Evolutionary conservation across 2,113 vertebrate genomes (phyloP).

Genomic region (Spheniscus mendiculus): DNA sequence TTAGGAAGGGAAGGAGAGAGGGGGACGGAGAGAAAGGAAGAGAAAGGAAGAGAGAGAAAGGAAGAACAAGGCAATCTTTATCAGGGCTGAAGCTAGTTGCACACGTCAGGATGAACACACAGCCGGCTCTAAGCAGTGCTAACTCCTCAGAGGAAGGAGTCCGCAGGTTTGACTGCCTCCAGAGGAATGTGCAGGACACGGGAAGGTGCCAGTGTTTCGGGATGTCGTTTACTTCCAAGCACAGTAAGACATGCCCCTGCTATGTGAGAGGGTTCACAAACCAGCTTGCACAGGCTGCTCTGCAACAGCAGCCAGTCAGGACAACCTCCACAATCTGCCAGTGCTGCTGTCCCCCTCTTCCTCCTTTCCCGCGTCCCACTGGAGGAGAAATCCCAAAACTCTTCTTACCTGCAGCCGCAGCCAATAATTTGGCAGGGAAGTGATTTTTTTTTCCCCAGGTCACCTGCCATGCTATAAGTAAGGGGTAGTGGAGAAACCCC

Average conservation of each 20-base stretch:
- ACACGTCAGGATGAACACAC: accelerated
- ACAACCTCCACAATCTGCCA: background rate
- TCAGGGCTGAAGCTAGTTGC: background rate
- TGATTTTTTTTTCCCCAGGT: background rate
- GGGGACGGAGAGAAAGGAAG: background rate
- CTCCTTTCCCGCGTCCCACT: background rate
- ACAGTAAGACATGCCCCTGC: background rate
- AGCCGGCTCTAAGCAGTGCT: background rate
- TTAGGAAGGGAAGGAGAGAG: background rate
- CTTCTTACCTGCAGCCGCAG: background rate
- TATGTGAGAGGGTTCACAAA: accelerated
- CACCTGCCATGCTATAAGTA: background rate
- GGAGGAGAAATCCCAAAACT: background rate
- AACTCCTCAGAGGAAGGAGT: background rate
- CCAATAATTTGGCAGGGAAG: background rate
- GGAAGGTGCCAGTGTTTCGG: background rate
- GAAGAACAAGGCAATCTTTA: background rate
- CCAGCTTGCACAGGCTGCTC: background rate
- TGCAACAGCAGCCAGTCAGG: background rate
- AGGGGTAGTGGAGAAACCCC: background rate
- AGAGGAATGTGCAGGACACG: background rate
- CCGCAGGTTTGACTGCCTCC: background rate
- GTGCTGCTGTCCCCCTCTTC: background rate
- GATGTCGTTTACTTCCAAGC: background rate
- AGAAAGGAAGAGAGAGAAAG: slow-evolving; percentile 49